A percentile compares a stretch with the other conserved stretches of the same genome.
Conservation (phyloP, 2,888 invertebrate species). For the Rugalucina vietnamica region DNA sequence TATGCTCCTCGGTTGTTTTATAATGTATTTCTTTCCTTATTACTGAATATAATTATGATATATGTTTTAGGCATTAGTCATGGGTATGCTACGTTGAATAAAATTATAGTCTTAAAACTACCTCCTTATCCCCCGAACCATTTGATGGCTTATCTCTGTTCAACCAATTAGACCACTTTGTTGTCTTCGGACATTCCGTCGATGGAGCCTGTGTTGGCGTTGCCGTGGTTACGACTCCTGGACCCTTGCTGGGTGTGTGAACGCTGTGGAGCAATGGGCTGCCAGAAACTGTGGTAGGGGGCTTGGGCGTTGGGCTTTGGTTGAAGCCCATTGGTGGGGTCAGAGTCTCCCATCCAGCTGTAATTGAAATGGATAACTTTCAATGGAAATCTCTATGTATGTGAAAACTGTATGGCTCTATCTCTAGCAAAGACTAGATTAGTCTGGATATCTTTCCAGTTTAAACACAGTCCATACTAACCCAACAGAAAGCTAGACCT, state of each 20-base stretch:
- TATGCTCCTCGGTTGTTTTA: no score
- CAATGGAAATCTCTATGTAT: no score
- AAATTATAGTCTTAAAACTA: no score
- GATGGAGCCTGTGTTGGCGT: conserved; percentile 20
- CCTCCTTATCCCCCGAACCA: conserved; percentile 68
- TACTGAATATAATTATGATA: no score
- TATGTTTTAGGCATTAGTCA: no score
- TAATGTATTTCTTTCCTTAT: no score
- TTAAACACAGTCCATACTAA: no score
- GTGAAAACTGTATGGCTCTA: no score
- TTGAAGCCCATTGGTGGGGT: not conserved
- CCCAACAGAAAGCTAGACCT: no score
- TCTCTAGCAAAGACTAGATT: no score
- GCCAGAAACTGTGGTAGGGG: not conserved
- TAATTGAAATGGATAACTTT: not conserved
- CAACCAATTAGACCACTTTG: conserved; percentile 72
- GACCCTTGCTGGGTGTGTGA: conserved; percentile 24
- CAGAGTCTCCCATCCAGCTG: not conserved
- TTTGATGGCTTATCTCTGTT: conserved; percentile 63
- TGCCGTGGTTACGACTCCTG: conserved; percentile 20
- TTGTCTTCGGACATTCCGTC: conserved; percentile 28
- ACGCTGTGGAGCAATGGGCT: conserved; percentile 3
- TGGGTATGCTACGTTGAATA: no score
- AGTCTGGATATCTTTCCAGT: no score
- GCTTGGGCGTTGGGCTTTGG: not conserved